Conservation (phyloP, 2,113 vertebrate genomes). For the Guaruba guarouba region DNA sequence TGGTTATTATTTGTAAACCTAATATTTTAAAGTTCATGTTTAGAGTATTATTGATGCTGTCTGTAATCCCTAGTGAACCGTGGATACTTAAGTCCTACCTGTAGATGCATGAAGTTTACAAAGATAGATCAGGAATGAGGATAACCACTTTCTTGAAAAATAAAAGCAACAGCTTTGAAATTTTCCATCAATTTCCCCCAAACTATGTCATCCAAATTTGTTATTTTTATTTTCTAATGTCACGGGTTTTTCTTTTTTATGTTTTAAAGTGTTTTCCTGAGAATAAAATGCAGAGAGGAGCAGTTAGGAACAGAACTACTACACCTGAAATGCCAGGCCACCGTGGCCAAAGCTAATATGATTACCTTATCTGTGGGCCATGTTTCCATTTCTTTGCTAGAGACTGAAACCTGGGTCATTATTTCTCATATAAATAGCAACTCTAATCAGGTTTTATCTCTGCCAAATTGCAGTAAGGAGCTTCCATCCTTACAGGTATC, state of each 20-base stretch:
- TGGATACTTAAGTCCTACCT: not conserved
- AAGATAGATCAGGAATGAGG: not conserved
- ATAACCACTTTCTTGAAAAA: not conserved
- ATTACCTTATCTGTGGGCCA: not conserved
- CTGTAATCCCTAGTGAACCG: not conserved
- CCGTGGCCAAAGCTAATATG: fast-evolving
- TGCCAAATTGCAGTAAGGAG: not conserved
- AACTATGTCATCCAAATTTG: not conserved
- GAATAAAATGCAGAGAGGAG: not conserved
- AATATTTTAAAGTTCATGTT: not conserved
- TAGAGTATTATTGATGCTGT: not conserved
- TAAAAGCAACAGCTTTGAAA: not conserved
- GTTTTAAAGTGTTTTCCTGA: not conserved
- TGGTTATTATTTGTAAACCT: not conserved
- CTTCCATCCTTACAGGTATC: not conserved
- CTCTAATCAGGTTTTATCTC: not conserved
- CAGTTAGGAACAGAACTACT: not conserved
- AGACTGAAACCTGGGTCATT: not conserved
- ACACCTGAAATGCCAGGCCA: not conserved
- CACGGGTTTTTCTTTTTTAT: not conserved
- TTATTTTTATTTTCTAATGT: not conserved
- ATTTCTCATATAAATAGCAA: not conserved
- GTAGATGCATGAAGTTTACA: not conserved
- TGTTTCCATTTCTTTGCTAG: not conserved
- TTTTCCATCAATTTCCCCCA: not conserved